These are phyloP conservation scores for Ptychadena robeensis DNA, from an alignment of 2,797 vertebrate species.

Conservation along the genomic window DNA sequence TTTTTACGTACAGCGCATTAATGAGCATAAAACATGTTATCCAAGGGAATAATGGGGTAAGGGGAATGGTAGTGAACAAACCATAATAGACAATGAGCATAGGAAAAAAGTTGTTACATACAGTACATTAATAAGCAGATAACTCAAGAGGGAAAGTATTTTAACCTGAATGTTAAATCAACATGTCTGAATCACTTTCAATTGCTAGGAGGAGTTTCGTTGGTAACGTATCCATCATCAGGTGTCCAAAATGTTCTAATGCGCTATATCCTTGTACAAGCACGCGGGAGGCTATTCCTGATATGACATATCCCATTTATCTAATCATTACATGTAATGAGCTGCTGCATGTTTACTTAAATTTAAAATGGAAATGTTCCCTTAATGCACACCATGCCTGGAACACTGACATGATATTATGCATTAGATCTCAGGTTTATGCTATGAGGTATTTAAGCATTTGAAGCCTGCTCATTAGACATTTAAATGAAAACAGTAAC, in stretches of 20 bases:
- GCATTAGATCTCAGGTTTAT: background rate
- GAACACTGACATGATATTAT: background rate
- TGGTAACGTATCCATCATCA: background rate
- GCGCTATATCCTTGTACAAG: background rate
- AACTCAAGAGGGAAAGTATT: too few relatives aligned
- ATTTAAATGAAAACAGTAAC: conserved; percentile 5
- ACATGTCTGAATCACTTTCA: background rate
- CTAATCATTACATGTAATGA: background rate
- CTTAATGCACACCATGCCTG: background rate
- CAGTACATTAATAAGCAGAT: too few relatives aligned
- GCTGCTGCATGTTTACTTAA: background rate
- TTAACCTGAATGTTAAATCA: background rate
- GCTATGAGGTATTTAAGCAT: background rate
- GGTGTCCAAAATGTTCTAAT: background rate
- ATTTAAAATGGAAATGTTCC: background rate
- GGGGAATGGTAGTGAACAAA: too few relatives aligned
- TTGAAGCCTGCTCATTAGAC: background rate
- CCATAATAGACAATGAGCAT: too few relatives aligned
- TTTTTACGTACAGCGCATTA: too few relatives aligned
- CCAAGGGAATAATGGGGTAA: too few relatives aligned
- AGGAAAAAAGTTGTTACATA: too few relatives aligned
- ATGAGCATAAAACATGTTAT: too few relatives aligned
- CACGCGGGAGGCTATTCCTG: background rate
- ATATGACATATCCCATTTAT: background rate
- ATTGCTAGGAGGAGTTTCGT: background rate